Conservation (phyloP, 2,888 invertebrate species). For the Pyrgus malvae region DNA sequence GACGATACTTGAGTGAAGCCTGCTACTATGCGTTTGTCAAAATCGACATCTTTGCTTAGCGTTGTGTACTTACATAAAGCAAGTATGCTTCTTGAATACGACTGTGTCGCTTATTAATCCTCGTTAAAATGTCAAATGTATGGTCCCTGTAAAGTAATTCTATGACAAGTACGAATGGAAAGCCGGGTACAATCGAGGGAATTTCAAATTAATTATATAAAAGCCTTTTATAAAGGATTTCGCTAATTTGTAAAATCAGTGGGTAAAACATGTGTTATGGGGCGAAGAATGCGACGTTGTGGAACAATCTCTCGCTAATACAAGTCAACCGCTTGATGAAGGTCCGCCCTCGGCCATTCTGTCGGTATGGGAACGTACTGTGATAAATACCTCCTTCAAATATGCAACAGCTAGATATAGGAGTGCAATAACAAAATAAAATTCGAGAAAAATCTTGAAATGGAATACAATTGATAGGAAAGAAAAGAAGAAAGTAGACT, state of each 20-base stretch:
- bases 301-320: conserved; percentile 78
- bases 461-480: too few species aligned
- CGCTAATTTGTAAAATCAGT: conserved; percentile 75
- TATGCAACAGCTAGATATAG: neutral
- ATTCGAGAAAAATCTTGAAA: too few species aligned
- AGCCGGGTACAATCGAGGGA: too few species aligned
- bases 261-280: conserved; percentile 67
- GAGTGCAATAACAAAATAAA: neutral
- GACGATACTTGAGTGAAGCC: too few species aligned
- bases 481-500: too few species aligned
- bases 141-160: too few species aligned
- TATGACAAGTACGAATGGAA: neutral
- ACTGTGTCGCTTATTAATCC: too few species aligned
- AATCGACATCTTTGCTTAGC: too few species aligned
- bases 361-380: conserved; percentile 40
- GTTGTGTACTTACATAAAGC: too few species aligned
- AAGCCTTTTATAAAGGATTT: conserved; percentile 21
- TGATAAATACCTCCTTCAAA: conserved; percentile 30
- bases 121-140: too few species aligned
- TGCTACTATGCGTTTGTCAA: too few species aligned
- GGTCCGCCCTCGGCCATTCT: conserved; percentile 56
- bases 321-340: conserved; percentile 80
- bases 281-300: conserved; percentile 67
- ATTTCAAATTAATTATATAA: conserved; percentile 8
- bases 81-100: too few species aligned